phyloP scores from a whole-genome alignment of 2,888 invertebrate genomes.

The Sabatieria punctata region DNA sequence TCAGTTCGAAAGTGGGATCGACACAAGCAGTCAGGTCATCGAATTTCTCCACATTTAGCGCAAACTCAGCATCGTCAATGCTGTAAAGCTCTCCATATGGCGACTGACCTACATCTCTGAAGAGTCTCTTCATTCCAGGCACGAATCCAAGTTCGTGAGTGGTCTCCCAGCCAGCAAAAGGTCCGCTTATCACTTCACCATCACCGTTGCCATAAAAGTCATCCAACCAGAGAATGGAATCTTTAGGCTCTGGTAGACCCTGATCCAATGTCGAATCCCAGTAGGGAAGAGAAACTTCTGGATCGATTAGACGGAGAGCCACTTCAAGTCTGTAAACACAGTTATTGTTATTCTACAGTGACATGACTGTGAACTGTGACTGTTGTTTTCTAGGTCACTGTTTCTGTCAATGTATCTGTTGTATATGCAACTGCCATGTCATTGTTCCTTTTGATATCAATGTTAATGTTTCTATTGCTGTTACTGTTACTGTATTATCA shows the following conservation, averaged over 20 bases:
- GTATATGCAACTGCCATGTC: too few species aligned
- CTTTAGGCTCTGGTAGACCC: constrained; percentile 17
- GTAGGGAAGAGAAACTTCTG: too few species aligned
- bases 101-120: constrained; percentile 3
- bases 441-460: too few species aligned
- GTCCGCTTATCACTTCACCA: constrained; percentile 19
- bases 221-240: constrained; percentile 21
- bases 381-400: too few species aligned
- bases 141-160: constrained; percentile 5
- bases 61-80: neutral
- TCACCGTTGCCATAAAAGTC: constrained; percentile 20
- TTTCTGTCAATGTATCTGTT: too few species aligned
- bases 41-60: neutral
- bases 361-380: too few species aligned
- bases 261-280: too few species aligned
- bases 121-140: constrained; percentile 2
- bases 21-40: constrained; percentile 9
- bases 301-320: too few species aligned
- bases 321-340: too few species aligned
- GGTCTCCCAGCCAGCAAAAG: constrained; percentile 19
- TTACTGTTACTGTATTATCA: too few species aligned
- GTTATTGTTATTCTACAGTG: too few species aligned
- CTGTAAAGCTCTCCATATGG: constrained; percentile 4
- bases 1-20: constrained; percentile 19
- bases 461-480: too few species aligned